Evolutionary conservation across 2,888 invertebrate genomes (phyloP), one percentile per base, ranked within the genome.

Genomic region (Coelinius sp.): DNA sequence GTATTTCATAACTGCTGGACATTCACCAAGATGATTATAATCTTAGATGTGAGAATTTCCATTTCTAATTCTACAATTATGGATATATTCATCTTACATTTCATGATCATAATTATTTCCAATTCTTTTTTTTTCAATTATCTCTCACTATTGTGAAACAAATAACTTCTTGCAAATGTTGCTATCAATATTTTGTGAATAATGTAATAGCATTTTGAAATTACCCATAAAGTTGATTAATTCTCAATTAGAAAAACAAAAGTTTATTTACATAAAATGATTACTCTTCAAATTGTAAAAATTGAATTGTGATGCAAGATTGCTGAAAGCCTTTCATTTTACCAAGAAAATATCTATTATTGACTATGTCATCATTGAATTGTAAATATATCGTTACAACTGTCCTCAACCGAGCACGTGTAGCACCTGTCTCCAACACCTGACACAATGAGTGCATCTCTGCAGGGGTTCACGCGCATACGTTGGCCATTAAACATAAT

Each of bases 341-440:
- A 6, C 44, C 14, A 44, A 6, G 20, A 14, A 49, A 49, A 49
- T 20, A 14, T 41, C 41, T 20, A 49, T 49, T 59, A 35, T 35
- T 35, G 24, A 59, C 17, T 7, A 2, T 59, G 35, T 59, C 59
- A 41, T 24, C 24, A 63, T 27, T 63, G 22, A 63, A 35, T 12
- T 24, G 41, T 41, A 41, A 38, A 63, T 63, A 41, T 63, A 41
- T 63, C 38, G 41, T 25, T 63, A 63, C 41, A 63, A 63, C 38
- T 14, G 25, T 41, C 24, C 41, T 10, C 63, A 63, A 63, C 41
- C 41, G 25, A 7, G n/a, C 41, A 41, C 41, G 24, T 63, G 41
- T 41, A 75, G 70, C 81, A 81, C 81, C 81, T 81, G 81, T 25
- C 71, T 56, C 53, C 52, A 66, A 76, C 79, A 79, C 77, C 77